Evolutionary conservation across 1,140 invertebrate species (phyloP).

Genomic region (Pseudomyrmex cubaensis): DNA sequence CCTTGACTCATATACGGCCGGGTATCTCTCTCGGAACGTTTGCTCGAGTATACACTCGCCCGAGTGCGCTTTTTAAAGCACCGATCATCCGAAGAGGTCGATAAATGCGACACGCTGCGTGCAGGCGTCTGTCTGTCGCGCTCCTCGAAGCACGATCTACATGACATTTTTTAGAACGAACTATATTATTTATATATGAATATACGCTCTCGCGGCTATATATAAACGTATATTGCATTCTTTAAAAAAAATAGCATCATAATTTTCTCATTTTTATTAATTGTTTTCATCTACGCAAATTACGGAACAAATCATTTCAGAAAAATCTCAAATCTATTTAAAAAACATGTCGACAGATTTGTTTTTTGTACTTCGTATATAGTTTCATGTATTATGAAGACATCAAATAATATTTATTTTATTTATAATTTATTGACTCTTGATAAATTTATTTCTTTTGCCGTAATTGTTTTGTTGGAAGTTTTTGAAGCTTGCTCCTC

Average conservation of each 20-base stretch:
- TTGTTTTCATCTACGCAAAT: no score
- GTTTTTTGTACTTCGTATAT: no score
- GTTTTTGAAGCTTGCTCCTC: slow-evolving; percentile 26
- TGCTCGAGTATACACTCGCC: slow-evolving; percentile 46
- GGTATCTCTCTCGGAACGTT: slow-evolving; percentile 47
- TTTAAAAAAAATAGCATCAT: no score
- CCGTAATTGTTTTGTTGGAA: background rate
- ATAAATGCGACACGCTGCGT: slow-evolving; percentile 45
- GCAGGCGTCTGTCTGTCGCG: slow-evolving; percentile 13
- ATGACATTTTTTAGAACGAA: no score
- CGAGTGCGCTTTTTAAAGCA: slow-evolving; percentile 62
- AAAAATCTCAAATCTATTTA: no score
- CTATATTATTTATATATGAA: no score
- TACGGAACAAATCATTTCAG: no score
- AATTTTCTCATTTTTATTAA: no score
- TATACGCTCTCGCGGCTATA: no score
- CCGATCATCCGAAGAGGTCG: slow-evolving; percentile 48
- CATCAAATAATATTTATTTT: no score
- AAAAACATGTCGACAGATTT: no score
- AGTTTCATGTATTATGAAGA: background rate
- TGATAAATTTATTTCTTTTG: background rate
- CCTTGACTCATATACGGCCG: slow-evolving; percentile 77
- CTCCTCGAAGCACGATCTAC: slow-evolving; percentile 14
- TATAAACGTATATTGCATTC: no score
- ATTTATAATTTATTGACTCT: background rate